These are phyloP conservation scores for Lucilia cuprina DNA, from an alignment of 1,140 invertebrate species.

Conservation along the genomic window DNA sequence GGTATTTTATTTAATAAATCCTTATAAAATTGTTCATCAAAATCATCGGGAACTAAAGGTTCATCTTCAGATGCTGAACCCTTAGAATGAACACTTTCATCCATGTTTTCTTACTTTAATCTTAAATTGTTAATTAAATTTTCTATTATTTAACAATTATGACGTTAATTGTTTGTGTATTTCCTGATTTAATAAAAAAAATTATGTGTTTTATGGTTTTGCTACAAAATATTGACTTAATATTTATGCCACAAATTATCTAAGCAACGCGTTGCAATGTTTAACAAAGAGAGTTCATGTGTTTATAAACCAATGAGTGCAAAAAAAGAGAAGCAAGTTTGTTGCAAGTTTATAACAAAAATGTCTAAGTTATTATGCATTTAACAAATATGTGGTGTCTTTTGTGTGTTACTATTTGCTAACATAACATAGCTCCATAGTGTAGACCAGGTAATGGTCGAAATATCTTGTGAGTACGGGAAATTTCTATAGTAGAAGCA, in stretches of 20 bases:
- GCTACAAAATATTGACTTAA: conserved; percentile 6
- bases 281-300: not conserved
- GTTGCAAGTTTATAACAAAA: not conserved
- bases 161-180: not conserved
- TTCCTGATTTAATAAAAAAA: not conserved
- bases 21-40: conserved; percentile 56
- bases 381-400: not conserved
- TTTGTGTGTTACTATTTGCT: not conserved
- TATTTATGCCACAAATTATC: conserved; percentile 15
- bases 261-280: not conserved
- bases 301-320: not conserved
- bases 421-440: not conserved
- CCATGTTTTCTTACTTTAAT: not conserved
- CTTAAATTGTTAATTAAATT: not conserved
- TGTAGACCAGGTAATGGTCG: not conserved
- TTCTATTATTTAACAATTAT: not conserved
- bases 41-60: conserved; percentile 57
- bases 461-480: not conserved
- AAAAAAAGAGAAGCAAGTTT: not conserved
- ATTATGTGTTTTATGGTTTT: not conserved
- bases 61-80: conserved; percentile 59
- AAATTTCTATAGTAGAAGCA: not conserved
- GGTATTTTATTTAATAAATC: conserved; percentile 55
- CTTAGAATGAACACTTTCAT: conserved; percentile 38
- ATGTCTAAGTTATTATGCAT: not conserved